Evolutionary conservation across 2,888 invertebrate species (phyloP), one percentile per base, ranked within the genome.

Genomic region (Lasioglossum villosulum): DNA sequence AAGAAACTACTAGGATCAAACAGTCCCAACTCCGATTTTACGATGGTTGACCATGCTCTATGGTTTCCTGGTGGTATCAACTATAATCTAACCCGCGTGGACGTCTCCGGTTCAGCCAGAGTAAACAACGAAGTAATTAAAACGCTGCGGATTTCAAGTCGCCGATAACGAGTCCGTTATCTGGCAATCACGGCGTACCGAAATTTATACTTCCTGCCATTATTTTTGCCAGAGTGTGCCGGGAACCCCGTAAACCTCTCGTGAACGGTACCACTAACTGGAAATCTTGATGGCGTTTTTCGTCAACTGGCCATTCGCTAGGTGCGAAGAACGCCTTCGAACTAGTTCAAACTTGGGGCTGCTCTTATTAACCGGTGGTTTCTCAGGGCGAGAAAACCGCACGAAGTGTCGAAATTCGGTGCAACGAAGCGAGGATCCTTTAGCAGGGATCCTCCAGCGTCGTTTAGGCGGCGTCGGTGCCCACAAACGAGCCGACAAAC

Each of bases 401-500:
- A 83, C 75, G 78, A 79, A 79, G 45, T 76, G 75, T 75, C 71
- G 37, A 59, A 74, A 80, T 74, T 71, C 75, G 82, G 63, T 77
- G 90, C 80, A 86, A 79, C 78, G 81, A 85, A 63, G 80, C 84
- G 82, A 80, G 72, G 82, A 70, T 81, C 86, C 85, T 90, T 90
- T 86, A 84, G 87, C 86, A 42, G 42, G 42, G 12, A 42, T 42
- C 42, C 42, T 42, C 42, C 84, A 87, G 91, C 91, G 37, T 91
- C 92, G 93, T 91, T 90, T 91, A 76, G 80, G 86, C 90, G 91
- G 92, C 92, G 89, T 92, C 94, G 94, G 93, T 90, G 83, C 89
- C 91, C 93, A 93, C 94, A 94, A 94, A 94, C 94, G 94, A 77
- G 94, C 94, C 94, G 94, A 94, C 94, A 94, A 94, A 94, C 94